phyloP scores from a whole-genome alignment of 1,140 invertebrate genomes.

The Diorhabda elongata region DNA sequence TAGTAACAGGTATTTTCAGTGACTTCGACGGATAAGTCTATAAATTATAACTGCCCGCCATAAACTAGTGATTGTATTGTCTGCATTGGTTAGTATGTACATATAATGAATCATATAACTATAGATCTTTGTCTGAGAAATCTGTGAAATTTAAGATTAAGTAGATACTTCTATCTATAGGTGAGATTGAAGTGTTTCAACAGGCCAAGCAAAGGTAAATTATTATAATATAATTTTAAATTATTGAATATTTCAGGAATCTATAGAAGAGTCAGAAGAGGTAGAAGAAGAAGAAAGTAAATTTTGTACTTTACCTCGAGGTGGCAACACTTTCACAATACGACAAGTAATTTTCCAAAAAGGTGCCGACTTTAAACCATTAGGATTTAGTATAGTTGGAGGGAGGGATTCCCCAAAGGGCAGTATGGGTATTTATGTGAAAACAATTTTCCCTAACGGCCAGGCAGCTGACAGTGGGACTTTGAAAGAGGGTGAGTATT shows the following conservation, averaged over 20 bases:
- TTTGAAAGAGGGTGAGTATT: slow-evolving; percentile 68
- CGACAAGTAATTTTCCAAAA: slow-evolving; percentile 60
- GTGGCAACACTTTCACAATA: slow-evolving; percentile 50
- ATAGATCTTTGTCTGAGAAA: not conserved
- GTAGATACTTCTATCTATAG: not conserved
- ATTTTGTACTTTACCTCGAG: slow-evolving; percentile 50
- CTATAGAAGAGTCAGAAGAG: slow-evolving; percentile 43
- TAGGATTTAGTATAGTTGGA: slow-evolving; percentile 90
- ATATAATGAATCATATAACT: not conserved
- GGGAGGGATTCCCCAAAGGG: slow-evolving; percentile 85
- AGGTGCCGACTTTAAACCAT: slow-evolving; percentile 76
- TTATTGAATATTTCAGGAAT: slow-evolving; percentile 33
- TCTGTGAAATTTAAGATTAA: not conserved
- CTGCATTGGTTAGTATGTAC: not conserved
- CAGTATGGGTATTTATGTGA: slow-evolving; percentile 84
- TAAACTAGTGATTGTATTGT: not conserved
- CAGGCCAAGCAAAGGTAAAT: not conserved
- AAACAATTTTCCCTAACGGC: slow-evolving; percentile 82
- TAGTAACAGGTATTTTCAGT: no score
- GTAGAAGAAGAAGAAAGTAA: slow-evolving; percentile 48
- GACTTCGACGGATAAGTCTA: no score
- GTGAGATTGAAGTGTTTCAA: not conserved
- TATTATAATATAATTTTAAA: not conserved
- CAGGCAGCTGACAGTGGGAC: slow-evolving; percentile 81
- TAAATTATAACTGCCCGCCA: no score